Base-by-base conservation (phyloP, 2,888 invertebrate species). In the Platycheirus albimanus region DNA sequence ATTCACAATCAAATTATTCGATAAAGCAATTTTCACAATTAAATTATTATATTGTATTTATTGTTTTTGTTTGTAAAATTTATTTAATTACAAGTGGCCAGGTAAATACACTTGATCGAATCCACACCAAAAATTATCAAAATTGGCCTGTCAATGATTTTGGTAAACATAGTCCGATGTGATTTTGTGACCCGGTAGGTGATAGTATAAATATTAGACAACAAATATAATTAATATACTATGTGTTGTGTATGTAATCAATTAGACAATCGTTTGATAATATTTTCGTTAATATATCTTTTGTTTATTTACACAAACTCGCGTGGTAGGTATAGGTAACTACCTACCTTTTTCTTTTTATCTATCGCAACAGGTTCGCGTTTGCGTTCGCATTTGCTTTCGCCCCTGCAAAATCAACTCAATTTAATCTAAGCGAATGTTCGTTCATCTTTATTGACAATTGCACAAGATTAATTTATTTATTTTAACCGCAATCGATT, bases 401-500 rank as follows among this genome's bases (percentile, higher is more conserved):
- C 58, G 58, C 58, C 58, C 66, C 45, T 36, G 52, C 70, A 76
- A 80, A 71, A 43, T 54, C 56, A 47, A 71, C 47, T 81, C 76
- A 83, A 61, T 83, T 71, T 77, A 77, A 77, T 77, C 77, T 67
- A 72, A 76, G 56, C 76, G 67, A 81, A 66, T 77, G 71, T 77
- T 81, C 56, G 71, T 76, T 83, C 71, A 67, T 83, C 67, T 69
- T 77, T 83, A 83, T 83, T 83, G 81, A 83, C 72, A 72, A 83
- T 77, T 83, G 72, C 77, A 83, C 77, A 83, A 83, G 81, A 83
- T 83, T 83, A 83, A 83, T 83, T 77, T 77, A 83, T 83, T 83
- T 83, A 83, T 83, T 83, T 83, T 72, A 72, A 77, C 77, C 77
- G 77, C 77, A 83, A 83, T 83, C 81, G 81, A 83, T 83, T 83